phyloP scores from a whole-genome alignment of 2,888 invertebrate species.

The Cyclophora albipunctata region DNA sequence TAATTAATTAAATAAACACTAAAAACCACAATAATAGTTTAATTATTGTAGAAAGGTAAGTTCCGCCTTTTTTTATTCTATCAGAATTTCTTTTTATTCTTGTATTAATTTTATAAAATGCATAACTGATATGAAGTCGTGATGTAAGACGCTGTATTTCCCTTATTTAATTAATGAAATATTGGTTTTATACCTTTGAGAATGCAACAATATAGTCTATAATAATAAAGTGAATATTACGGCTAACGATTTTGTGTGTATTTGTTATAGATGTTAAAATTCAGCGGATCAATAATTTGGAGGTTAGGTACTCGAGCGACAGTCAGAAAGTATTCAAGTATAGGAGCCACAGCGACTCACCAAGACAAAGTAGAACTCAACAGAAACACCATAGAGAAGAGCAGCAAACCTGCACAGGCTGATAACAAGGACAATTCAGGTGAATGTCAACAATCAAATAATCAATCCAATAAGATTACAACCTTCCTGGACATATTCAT shows the following conservation, averaged over 20 bases:
- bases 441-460: slow-evolving; percentile 12
- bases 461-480: not conserved
- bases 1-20: too few relatives aligned
- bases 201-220: too few relatives aligned
- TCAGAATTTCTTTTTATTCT: too few relatives aligned
- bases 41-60: too few relatives aligned
- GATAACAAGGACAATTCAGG: slow-evolving; percentile 36
- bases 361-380: slow-evolving; percentile 68
- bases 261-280: slow-evolving; percentile 66
- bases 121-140: slow-evolving; percentile 20
- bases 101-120: not conserved
- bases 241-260: too few relatives aligned
- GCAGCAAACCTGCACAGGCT: slow-evolving; percentile 9
- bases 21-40: too few relatives aligned
- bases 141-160: slow-evolving; percentile 56
- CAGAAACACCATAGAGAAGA: slow-evolving; percentile 34
- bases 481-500: too few relatives aligned
- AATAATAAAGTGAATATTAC: too few relatives aligned
- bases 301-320: slow-evolving; percentile 65
- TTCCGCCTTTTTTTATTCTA: too few relatives aligned
- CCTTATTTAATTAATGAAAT: slow-evolving; percentile 7
- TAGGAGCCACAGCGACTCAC: slow-evolving; percentile 88
- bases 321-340: slow-evolving; percentile 59
- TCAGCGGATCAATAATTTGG: slow-evolving; percentile 63
- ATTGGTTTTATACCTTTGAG: not conserved